Evolutionary conservation across 2,797 vertebrate species (phyloP).

Genomic region (Cuculus canorus): DNA sequence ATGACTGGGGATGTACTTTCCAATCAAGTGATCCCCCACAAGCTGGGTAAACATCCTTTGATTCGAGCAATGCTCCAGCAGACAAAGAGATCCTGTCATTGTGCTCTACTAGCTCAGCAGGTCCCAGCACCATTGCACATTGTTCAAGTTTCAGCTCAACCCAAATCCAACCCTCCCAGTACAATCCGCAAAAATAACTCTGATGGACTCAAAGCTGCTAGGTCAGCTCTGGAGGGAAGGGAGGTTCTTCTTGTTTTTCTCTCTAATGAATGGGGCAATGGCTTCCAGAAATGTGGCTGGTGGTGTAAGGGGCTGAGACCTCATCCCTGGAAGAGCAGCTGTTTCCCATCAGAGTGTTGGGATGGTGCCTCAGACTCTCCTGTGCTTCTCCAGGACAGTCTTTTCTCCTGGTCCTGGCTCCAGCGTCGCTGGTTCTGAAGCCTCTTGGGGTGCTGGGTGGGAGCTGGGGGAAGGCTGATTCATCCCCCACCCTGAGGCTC

Average conservation of each 20-base stretch:
- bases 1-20: not conserved
- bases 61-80: not conserved
- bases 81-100: not conserved
- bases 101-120: not conserved
- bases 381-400: not conserved
- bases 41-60: constrained; percentile 8
- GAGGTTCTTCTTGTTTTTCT: not conserved
- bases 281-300: not conserved
- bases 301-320: not conserved
- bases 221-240: not conserved
- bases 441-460: not conserved
- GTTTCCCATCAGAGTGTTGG: not conserved
- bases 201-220: not conserved
- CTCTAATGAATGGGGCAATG: not conserved
- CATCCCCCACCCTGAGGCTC: not conserved
- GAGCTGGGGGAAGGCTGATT: not conserved
- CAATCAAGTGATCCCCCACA: constrained; percentile 21
- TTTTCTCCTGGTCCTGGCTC: not conserved
- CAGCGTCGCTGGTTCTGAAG: not conserved
- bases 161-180: not conserved
- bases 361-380: not conserved
- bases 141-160: not conserved
- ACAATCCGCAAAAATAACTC: not conserved
- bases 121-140: rapidly evolving
- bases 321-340: not conserved